Base-by-base conservation (phyloP, 64 coral and sea anemone genomes). In the Catalaphyllia jardinei region DNA sequence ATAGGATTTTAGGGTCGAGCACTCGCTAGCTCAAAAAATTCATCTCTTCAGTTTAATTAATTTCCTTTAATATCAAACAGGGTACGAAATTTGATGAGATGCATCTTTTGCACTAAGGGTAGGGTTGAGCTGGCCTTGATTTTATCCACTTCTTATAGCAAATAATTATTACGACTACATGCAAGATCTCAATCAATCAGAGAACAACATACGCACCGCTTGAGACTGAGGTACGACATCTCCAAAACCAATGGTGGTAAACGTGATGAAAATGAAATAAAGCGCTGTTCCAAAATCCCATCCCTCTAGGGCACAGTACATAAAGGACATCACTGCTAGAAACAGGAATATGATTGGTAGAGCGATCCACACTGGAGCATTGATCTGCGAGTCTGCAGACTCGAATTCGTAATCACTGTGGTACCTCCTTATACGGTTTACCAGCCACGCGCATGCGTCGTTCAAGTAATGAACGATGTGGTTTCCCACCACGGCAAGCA, bases 201-300 rank as follows among this genome's bases (percentile, higher is more conserved):
- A 27, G 24, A 62, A 17, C 18, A 4, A 42, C 18, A 60, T 14
- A 88, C 95, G 90, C 79, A 96, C 95, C 82, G 95, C 95, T 87
- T 64, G 38, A 73, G 91, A 93, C 19, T 72, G 59, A 16, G 95
- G 95, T 4, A 96, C 95, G 17, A 96, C 62, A 52, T 96, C 95
- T 78, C 95, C 95, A 72, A 96, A 96, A 5, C 95, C 95, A 17
- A 96, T 96, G 18, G 95, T 96, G 4, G 95, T 93, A 52, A 96
- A 96, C 4, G 95, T 96, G 13, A 96, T 96, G 25, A 96, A 90
- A 20, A 96, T 96, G 51, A 93, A 96, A 76, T 96, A 96, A 3
- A 96, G 76, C 22, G 95, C 89, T 0, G 95, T 96, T 8, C 95
- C 88, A 78, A 96, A 96, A 42, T 96, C 91, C 95, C 95, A 96